Base-by-base conservation (phyloP, 1,140 invertebrate species). In the Hydropsyche tenuis region DNA sequence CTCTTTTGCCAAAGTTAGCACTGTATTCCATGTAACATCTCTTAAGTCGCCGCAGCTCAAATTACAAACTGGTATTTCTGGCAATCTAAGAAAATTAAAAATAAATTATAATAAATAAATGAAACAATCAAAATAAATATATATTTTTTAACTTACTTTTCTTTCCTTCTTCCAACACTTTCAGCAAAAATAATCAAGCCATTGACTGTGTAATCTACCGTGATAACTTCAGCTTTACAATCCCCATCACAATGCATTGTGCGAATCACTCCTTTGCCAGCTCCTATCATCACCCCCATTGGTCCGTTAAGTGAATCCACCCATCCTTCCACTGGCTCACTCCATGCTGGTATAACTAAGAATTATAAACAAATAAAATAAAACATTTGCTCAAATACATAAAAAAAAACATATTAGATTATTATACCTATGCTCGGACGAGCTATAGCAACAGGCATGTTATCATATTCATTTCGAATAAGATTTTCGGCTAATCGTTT, bases 291-390 rank as follows among this genome's bases (percentile, higher is more conserved):
- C 2, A 91, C 72, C 1, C 90, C 93, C 0, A 86, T 80, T 1
- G 84, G 85, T 0, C 96, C 96, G 83, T 97, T 97, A 6, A 96
- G 86, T 81, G 92, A 97, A 81, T 98, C 96, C 51, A 97, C 95
- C 96, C 96, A 98, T 0, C 95, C 94, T 43, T 87, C 85, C 3
- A 90, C 45, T 0, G 92, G 91, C 74, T 93, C 91, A 70, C 82
- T 81, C 65, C 82, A 83, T n/a, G 89, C 81, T 14, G 91, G 91
- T 71, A 86, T 88, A 20, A 93, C 92, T 90, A 81, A 78, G 16
- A 73, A 80, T 75, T 46, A 53, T n/a, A n/a, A n/a, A n/a, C n/a
- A n/a, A n/a, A n/a, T n/a, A n/a, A n/a, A n/a, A n/a, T n/a, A n/a
- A n/a, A n/a, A n/a, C n/a, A n/a, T n/a, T n/a, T n/a, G n/a, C n/a